These are phyloP conservation scores for Patella ulyssiponensis DNA, from an alignment of 2,888 invertebrate species.

Conservation along the genomic window DNA sequence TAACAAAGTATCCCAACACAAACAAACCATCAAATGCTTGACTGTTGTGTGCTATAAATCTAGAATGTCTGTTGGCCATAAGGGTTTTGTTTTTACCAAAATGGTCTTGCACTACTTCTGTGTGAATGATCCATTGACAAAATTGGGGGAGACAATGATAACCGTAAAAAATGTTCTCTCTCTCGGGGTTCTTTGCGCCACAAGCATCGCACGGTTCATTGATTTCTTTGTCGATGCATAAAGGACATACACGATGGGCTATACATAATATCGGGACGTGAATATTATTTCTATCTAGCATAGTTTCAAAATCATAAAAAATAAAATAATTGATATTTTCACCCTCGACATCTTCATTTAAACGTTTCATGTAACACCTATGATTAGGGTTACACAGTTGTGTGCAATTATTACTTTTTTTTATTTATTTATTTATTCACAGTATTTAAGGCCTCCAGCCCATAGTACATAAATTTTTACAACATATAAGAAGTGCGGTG, in stretches of 20 bases:
- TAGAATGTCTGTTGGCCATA: neutral
- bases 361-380: neutral
- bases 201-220: neutral
- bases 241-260: neutral
- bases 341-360: neutral
- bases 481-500: too few relatives aligned
- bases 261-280: neutral
- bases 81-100: neutral
- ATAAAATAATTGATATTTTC: neutral
- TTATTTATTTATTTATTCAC: too few relatives aligned
- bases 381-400: neutral
- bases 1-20: neutral
- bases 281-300: neutral
- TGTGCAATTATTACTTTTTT: neutral
- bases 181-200: neutral
- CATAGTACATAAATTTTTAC: too few relatives aligned
- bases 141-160: neutral
- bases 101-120: neutral
- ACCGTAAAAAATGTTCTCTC: neutral
- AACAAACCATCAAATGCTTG: neutral
- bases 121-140: neutral
- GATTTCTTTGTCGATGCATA: neutral
- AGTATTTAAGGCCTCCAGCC: too few relatives aligned
- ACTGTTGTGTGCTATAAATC: neutral
- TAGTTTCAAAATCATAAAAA: neutral